Evolutionary conservation across 2,797 vertebrate genomes (phyloP), one percentile per base, ranked within the genome.

Genomic region (Sebastes diaconus): DNA sequence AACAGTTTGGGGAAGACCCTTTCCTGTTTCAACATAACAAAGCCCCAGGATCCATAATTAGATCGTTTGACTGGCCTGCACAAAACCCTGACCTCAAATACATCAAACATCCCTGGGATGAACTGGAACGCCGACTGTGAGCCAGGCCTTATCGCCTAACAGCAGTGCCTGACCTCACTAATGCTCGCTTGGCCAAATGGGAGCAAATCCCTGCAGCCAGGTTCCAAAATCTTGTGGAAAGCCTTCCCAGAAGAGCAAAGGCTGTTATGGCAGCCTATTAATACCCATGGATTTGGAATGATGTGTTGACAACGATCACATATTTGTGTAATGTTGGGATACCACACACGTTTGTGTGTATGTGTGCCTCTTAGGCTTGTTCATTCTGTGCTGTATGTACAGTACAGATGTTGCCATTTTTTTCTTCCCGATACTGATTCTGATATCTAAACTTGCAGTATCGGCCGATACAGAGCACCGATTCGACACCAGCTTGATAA

Each of bases 161-260:
- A 61, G 39, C 52, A 65, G n/a, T 46, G 52, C 22, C 22, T 25
- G 58, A 64, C 61, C 57, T 57, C 36, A 30, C 69, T 24, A 50
- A 68, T 39, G 39, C 55, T 57, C 30, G 18, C 5, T 5, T 75
- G 57, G 55, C 46, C 55, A 71, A 75, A 79, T 68, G 42, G 54
- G 39, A 57, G 46, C 22, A 72, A 66, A 72, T 79, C 63, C 72
- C 46, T 57, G 32, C 34, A 67, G 76, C 63, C 46, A 29, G 63
- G 11, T 20, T 76, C 24, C 14, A 58, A 57, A 67, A 69, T 25
- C 54, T 55, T 14, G 5, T 50, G 22, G 32, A 46, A 61, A 69
- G 52, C 24, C 57, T 54, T 27, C 24, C 27, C 27, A 34, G 30
- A n/a, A 29, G 18, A 60, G 39, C 9, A 14, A 20, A 74, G 39